Evolutionary conservation across 2,797 vertebrate genomes (phyloP).

Genomic region (Gymnocypris eckloni): DNA sequence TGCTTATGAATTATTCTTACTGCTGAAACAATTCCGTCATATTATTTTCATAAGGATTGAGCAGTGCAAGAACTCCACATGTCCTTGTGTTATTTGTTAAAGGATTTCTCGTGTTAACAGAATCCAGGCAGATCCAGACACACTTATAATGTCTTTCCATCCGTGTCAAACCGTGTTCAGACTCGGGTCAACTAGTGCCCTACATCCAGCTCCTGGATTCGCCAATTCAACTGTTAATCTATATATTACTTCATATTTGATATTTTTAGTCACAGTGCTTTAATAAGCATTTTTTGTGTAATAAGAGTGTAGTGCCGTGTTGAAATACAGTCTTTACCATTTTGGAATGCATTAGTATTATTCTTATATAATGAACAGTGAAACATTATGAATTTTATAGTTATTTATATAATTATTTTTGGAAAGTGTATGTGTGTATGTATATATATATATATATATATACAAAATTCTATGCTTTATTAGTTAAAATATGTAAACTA

Average conservation of each 20-base stretch:
- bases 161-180: not conserved
- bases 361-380: not conserved
- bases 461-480: no score
- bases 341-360: not conserved
- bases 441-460: not conserved
- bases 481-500: not conserved
- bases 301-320: no score
- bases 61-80: constrained; percentile 3
- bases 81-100: not conserved
- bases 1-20: constrained; percentile 8
- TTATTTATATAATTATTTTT: not conserved
- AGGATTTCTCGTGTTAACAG: constrained; percentile 5
- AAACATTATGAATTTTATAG: no score
- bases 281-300: not conserved
- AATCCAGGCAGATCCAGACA: not conserved
- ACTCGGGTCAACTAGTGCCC: not conserved
- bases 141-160: not conserved
- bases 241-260: not conserved
- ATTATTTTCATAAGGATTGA: constrained; percentile 22
- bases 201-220: not conserved
- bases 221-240: not conserved
- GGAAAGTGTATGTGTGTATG: no score
- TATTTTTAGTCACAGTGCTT: not conserved
- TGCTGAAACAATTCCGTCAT: constrained; percentile 11
- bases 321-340: not conserved